Evolutionary conservation across 2,888 invertebrate species (phyloP), one percentile per base, ranked within the genome.

Genomic region (Drosophila melanosoma): DNA sequence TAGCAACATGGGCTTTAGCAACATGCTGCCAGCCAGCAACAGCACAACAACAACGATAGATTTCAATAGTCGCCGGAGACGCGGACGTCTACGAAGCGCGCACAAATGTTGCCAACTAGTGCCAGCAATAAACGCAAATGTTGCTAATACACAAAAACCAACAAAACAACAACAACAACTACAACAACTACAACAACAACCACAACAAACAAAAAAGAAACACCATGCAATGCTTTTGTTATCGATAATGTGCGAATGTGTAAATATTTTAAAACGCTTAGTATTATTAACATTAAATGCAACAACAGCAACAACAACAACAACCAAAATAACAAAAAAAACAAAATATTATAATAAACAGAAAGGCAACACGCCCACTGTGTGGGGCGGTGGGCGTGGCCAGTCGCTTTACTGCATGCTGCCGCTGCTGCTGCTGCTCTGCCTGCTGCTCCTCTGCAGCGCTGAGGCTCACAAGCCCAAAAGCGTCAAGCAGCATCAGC

Each of bases 51-150:
- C 87, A 81, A 90, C 90, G 84, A 91, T 91, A 91, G 92, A 92
- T 88, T 92, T 92, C 71, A 92, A 92, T 66, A 92, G 92, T 76
- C 91, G 92, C 63, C 90, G 93, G n/a, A 82, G 93, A 67, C 92
- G 93, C 69, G 93, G 93, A 23, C 91, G 93, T 32, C 93, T 93
- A 93, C 93, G 93, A 91, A 68, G 11, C 40, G 48, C 54, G 26
- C 61, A 49, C 23, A 62, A 70, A 70, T 70, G 75, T 83, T 76
- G 86, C 86, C 86, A 80, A 69, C 57, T 75, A 78, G 79, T 83
- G 77, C 78, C 82, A 87, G 82, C 83, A 70, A 56, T 71, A 79
- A 64, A 61, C 40, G 12, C 63, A 49, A 72, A 75, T 72, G 83
- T 79, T 82, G 79, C 79, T 70, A 52, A 45, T 79, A 69, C 80